Evolutionary conservation across 1,140 invertebrate species (phyloP), one percentile per base, ranked within the genome.

Genomic region (Microplitis demolitor): DNA sequence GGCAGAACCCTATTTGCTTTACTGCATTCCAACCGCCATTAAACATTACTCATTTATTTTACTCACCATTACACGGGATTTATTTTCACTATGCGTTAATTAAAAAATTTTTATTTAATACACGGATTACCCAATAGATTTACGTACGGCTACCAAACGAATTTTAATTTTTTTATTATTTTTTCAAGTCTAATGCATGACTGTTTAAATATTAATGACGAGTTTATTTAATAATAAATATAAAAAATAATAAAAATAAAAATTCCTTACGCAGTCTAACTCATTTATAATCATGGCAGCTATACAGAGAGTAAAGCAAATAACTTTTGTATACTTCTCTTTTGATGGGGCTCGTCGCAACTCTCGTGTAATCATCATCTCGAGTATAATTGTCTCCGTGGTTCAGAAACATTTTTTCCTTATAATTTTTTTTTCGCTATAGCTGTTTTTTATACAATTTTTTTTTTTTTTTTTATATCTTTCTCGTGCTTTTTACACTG

Each of bases 1-100:
- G 80, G 76, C 63, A 78, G 73, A 50, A 81, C 80, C 79, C 83
- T 85, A 86, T 86, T 86, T 85, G 82, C 83, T 85, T 84, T 84
- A 80, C 84, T 79, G 83, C 83, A 84, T 85, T 85, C 83, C 83
- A 61, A 76, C 78, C 78, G 81, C 79, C 82, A 81, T 81, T 80
- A 78, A 78, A 79, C 72, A 79, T 74, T 37, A 45, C 63, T 61
- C 51, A n/a, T 62, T 63, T 39, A 62, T 56, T 64, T 61, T 45
- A 0, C 39, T 45, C 39, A 11, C 6, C 39, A 45, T 45, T 60
- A 77, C 74, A 77, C 74, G 74, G 16, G 53, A 24, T 45, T 45
- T 45, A 45, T 45, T 45, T 45, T 45, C 24, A 24, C 24, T 24
- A 24, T 24, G 24, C 24, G 24, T 24, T 24, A 24, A 24, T 24